Evolutionary conservation across 2,888 invertebrate species (phyloP), one percentile per base, ranked within the genome.

Genomic region (Philaethria dido): DNA sequence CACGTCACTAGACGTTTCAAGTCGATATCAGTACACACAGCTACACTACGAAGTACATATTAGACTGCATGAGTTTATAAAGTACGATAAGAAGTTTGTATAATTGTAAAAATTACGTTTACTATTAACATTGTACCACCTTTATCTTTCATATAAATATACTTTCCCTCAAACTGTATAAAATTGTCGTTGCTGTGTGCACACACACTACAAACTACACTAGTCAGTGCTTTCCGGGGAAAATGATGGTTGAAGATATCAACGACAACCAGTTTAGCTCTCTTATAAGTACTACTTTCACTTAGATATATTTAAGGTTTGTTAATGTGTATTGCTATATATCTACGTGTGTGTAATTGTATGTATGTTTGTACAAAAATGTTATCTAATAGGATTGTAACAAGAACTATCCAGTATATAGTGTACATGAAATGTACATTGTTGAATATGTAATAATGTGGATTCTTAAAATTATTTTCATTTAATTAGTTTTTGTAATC

Each of bases 1-100:
- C 69, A 77, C 82, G 78, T 81, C 79, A 82, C 69, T 70, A 70
- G 74, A 71, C 71, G 72, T 72, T 74, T 72, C 69, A 69, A 72
- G 70, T 65, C 65, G 65, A 69, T 73, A 68, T 70, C 68, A 55
- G 61, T 57, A 54, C 55, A 42, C 54, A 59, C 39, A 69, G 45
- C 62, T 65, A 48, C 36, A 29, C 25, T 13, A 52, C 52, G 39
- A 59, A 2, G 48, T 59, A n/a, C n/a, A n/a, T n/a, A 50, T 57
- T 48, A 42, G 57, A 55, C 25, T 47, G 45, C 33, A 42, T 50
- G 57, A 48, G 45, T 59, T n/a, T 50, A 50, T 59, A 22, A 50
- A 25, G 42, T 13, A 42, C 59, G 64, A 64, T 59, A 59, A 57
- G 55, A 42, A 39, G 39, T 50, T 25, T 50, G 64, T 64, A 29